phyloP scores from a whole-genome alignment of 2,113 vertebrate genomes.

The Xiphorhynchus elegans region DNA sequence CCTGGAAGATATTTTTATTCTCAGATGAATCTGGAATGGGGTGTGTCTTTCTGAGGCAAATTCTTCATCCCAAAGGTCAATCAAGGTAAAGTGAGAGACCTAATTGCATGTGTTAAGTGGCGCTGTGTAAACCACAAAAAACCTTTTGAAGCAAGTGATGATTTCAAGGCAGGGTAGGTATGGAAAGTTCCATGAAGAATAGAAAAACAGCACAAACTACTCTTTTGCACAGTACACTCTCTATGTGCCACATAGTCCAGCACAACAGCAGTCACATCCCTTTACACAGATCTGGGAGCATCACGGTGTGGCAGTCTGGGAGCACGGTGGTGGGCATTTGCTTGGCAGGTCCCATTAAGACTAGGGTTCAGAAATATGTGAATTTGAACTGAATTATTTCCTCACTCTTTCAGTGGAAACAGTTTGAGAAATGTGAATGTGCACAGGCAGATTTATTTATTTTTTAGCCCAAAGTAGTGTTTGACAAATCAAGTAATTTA shows the following conservation, averaged over 20 bases:
- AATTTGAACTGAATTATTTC: background rate
- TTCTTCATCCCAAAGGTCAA: background rate
- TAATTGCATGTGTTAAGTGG: background rate
- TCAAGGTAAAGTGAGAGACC: background rate
- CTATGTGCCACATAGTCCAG: background rate
- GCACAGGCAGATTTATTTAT: background rate
- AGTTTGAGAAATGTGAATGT: background rate
- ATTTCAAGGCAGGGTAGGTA: background rate
- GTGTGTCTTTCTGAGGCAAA: background rate
- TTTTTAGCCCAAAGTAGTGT: background rate
- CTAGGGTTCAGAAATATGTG: background rate
- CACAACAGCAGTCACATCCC: background rate
- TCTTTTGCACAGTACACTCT: background rate
- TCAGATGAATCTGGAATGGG: background rate
- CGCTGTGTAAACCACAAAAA: background rate
- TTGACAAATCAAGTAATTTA: background rate
- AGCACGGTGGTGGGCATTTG: background rate
- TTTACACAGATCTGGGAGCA: background rate
- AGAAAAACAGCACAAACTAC: background rate
- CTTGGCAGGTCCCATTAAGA: background rate
- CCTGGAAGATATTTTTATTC: background rate
- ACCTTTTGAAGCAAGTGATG: background rate
- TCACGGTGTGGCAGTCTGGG: fast-evolving
- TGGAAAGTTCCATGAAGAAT: background rate
- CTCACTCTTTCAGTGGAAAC: background rate